phyloP scores from a whole-genome alignment of 2,888 invertebrate genomes.

The Papilio demoleus region DNA sequence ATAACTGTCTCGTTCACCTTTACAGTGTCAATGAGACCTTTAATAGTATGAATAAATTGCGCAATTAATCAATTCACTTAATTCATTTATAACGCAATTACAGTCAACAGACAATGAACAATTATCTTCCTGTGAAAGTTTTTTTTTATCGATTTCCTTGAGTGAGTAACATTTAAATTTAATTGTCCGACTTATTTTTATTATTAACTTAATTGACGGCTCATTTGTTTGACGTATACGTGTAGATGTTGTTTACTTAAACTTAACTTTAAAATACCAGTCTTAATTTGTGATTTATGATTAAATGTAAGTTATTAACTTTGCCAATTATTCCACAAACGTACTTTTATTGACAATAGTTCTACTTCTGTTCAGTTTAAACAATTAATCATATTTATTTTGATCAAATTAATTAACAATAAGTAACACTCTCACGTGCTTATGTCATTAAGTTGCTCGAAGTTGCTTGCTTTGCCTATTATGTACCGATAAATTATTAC shows the following conservation, averaged over 20 bases:
- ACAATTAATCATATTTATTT: too few species aligned
- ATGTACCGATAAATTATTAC: background rate
- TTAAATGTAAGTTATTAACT: background rate
- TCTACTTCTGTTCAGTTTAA: background rate
- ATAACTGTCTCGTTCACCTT: constrained; percentile 34
- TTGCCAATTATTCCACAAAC: background rate
- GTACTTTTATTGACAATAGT: background rate
- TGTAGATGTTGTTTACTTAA: constrained; percentile 24
- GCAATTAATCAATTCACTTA: constrained; percentile 39
- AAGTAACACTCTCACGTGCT: too few species aligned
- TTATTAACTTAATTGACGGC: constrained; percentile 25
- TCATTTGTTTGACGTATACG: constrained; percentile 22
- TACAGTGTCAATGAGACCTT: constrained; percentile 27
- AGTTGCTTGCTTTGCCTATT: background rate
- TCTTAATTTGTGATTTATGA: background rate
- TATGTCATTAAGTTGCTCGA: too few species aligned
- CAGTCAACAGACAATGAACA: constrained; percentile 27
- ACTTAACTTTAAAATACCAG: background rate
- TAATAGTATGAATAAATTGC: constrained; percentile 18
- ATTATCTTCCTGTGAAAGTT: constrained; percentile 32
- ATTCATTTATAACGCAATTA: constrained; percentile 32
- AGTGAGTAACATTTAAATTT: constrained; percentile 31
- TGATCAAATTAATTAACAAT: too few species aligned
- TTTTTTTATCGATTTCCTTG: constrained; percentile 33
- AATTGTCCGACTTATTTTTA: constrained; percentile 15